Conservation (phyloP, 2,888 invertebrate species). For the Clivina fossor region DNA sequence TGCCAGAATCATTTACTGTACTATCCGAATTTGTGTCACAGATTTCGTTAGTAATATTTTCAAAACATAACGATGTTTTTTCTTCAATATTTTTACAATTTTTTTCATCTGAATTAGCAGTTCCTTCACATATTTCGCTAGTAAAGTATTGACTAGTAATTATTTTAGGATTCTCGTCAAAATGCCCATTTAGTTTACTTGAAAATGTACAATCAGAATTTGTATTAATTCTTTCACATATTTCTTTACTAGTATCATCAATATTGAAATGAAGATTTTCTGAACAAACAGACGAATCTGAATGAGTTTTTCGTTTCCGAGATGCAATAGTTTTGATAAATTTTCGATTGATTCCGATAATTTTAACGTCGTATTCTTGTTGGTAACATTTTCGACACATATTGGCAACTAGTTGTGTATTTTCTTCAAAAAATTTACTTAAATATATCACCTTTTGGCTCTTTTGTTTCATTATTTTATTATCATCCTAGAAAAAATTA, state of each 20-base stretch:
- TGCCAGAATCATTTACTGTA: too few species aligned
- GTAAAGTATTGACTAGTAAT: too few species aligned
- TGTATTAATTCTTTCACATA: neutral
- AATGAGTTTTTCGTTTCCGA: neutral
- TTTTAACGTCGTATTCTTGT: slow-evolving; percentile 1
- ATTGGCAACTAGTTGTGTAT: slow-evolving; percentile 1
- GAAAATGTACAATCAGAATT: neutral
- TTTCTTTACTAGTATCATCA: neutral
- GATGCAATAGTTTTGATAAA: neutral
- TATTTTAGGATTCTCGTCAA: neutral
- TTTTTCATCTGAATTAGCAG: neutral
- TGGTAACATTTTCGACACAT: slow-evolving; percentile 2
- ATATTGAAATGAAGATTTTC: neutral
- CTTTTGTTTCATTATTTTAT: neutral
- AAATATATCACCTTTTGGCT: neutral
- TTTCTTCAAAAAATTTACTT: slow-evolving; percentile 3
- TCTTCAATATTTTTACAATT: neutral
- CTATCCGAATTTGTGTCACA: too few species aligned
- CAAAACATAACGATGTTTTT: neutral
- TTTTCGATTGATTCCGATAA: neutral
- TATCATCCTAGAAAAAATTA: too few species aligned
- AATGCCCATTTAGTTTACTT: neutral
- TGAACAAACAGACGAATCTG: neutral
- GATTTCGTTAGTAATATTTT: neutral
- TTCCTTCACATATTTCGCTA: too few species aligned